phyloP scores from a whole-genome alignment of 2,797 vertebrate species.

The Catharus ustulatus region DNA sequence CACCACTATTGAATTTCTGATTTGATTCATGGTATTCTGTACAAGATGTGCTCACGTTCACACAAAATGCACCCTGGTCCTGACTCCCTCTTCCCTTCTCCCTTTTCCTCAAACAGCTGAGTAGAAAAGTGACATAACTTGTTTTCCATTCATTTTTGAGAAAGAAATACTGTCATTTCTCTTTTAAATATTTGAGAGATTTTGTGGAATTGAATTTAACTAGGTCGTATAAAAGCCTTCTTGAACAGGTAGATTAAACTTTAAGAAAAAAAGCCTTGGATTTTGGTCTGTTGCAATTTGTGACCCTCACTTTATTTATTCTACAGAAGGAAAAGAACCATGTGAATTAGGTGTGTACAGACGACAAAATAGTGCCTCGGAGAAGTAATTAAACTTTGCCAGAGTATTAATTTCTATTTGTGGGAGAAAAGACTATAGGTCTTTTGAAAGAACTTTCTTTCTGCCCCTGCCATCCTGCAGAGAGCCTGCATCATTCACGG shows the following conservation, averaged over 20 bases:
- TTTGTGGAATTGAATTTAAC: background rate
- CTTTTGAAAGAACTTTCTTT: background rate
- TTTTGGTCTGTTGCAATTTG: background rate
- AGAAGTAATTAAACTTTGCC: background rate
- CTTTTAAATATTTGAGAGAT: background rate
- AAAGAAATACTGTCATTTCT: background rate
- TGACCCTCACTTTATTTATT: background rate
- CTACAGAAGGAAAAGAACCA: background rate
- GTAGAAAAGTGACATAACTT: background rate
- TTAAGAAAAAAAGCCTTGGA: fast-evolving
- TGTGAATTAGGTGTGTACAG: background rate
- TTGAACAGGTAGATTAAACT: background rate
- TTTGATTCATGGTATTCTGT: background rate
- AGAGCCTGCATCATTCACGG: background rate
- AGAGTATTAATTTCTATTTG: background rate
- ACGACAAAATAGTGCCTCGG: background rate
- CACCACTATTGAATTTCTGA: fast-evolving
- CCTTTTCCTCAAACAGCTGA: background rate
- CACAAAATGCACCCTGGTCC: background rate
- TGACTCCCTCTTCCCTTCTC: background rate
- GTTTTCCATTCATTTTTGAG: background rate
- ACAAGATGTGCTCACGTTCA: background rate
- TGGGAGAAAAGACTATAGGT: background rate
- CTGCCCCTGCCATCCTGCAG: background rate
- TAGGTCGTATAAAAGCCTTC: background rate